Evolutionary conservation across 1,140 invertebrate species (phyloP).

Genomic region (Melitaea cinxia): DNA sequence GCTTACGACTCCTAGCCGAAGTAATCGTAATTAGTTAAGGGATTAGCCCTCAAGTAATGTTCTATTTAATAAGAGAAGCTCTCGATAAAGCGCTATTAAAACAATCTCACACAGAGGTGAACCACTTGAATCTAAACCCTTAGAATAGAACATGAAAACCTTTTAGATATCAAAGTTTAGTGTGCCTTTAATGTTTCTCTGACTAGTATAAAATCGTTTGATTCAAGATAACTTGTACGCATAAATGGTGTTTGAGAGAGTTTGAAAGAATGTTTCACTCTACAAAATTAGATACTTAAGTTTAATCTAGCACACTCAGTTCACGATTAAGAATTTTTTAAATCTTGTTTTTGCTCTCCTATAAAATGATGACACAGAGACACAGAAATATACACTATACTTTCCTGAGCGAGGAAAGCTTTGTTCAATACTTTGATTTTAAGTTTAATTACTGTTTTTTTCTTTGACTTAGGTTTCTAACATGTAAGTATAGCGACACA

Average conservation of each 20-base stretch:
- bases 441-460: too few relatives aligned
- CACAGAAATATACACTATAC: too few relatives aligned
- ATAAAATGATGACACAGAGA: too few relatives aligned
- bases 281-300: too few relatives aligned
- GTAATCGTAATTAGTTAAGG: conserved; percentile 58
- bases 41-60: conserved; percentile 45
- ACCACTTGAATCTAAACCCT: not conserved
- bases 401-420: too few relatives aligned
- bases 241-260: not conserved
- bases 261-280: too few relatives aligned
- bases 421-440: too few relatives aligned
- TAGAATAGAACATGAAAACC: not conserved
- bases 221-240: not conserved
- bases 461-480: too few relatives aligned
- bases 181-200: not conserved
- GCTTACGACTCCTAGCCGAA: conserved; percentile 48
- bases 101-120: not conserved
- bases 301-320: too few relatives aligned
- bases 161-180: not conserved
- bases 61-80: conserved; percentile 21
- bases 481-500: too few relatives aligned
- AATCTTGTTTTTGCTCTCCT: too few relatives aligned
- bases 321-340: too few relatives aligned
- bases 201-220: not conserved
- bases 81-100: not conserved